phyloP scores from a whole-genome alignment of 64 coral and sea anemone genomes.

The Porites australiensis region DNA sequence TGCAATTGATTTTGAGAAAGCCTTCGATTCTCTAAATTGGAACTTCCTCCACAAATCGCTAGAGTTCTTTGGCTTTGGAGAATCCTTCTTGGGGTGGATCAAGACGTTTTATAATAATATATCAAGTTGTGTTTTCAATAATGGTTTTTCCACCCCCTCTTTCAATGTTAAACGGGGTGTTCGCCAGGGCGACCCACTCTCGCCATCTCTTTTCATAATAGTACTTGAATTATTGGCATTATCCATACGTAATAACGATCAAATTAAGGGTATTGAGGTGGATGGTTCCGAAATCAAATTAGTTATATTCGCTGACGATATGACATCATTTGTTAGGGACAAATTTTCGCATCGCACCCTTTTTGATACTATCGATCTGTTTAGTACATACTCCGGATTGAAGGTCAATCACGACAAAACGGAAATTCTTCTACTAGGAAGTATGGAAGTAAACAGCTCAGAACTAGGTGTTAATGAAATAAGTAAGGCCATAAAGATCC shows the following conservation, averaged over 20 bases:
- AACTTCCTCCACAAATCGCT: slow-evolving; percentile 30
- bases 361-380: neutral
- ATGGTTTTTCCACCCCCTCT: too few relatives aligned
- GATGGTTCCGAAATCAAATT: slow-evolving; percentile 19
- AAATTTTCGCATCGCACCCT: slow-evolving; percentile 11
- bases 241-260: slow-evolving; percentile 5
- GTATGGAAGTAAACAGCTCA: too few relatives aligned
- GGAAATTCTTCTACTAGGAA: too few relatives aligned
- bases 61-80: slow-evolving; percentile 24
- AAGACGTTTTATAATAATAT: too few relatives aligned
- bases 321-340: slow-evolving; percentile 21
- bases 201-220: slow-evolving; percentile 55
- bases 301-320: slow-evolving; percentile 44
- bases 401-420: too few relatives aligned
- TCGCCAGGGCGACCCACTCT: too few relatives aligned
- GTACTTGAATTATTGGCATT: slow-evolving; percentile 21
- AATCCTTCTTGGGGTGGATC: slow-evolving; percentile 24
- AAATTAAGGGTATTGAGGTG: slow-evolving; percentile 16
- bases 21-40: slow-evolving; percentile 36
- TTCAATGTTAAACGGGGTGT: too few relatives aligned
- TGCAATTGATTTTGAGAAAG: slow-evolving; percentile 60
- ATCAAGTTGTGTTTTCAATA: too few relatives aligned
- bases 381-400: slow-evolving; percentile 23
- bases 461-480: too few relatives aligned
- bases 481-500: too few relatives aligned